Evolutionary conservation across 2,113 vertebrate genomes (phyloP).

Genomic region (Daphoenositta chrysoptera): DNA sequence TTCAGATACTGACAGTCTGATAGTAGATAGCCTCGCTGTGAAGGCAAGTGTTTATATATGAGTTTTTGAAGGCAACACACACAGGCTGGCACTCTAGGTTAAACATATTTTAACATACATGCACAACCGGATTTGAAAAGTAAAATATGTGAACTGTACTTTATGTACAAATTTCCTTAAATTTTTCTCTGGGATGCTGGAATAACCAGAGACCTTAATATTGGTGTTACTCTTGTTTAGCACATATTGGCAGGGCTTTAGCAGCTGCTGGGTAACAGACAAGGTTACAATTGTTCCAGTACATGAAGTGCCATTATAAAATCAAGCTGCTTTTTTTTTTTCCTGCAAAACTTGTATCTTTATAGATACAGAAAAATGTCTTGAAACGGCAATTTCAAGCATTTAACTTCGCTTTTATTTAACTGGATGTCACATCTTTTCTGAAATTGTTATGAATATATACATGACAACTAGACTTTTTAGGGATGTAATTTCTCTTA

Average conservation of each 20-base stretch:
- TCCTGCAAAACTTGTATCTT: neutral
- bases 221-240: neutral
- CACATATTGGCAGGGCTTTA: neutral
- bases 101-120: neutral
- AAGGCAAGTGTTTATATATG: neutral
- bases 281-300: neutral
- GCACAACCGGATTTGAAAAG: neutral
- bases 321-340: neutral
- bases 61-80: neutral
- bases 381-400: neutral
- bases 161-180: neutral
- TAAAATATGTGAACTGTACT: neutral
- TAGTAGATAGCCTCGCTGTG: rapidly evolving
- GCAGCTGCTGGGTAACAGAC: neutral
- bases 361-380: neutral
- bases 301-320: neutral
- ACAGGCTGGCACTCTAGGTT: neutral
- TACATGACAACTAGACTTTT: neutral
- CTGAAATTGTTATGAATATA: neutral
- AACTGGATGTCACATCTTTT: neutral
- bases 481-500: neutral
- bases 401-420: neutral
- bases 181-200: neutral
- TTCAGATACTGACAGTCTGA: neutral
- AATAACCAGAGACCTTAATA: neutral